Evolutionary conservation across 2,113 vertebrate species (phyloP).

Genomic region (Candoia aspera): DNA sequence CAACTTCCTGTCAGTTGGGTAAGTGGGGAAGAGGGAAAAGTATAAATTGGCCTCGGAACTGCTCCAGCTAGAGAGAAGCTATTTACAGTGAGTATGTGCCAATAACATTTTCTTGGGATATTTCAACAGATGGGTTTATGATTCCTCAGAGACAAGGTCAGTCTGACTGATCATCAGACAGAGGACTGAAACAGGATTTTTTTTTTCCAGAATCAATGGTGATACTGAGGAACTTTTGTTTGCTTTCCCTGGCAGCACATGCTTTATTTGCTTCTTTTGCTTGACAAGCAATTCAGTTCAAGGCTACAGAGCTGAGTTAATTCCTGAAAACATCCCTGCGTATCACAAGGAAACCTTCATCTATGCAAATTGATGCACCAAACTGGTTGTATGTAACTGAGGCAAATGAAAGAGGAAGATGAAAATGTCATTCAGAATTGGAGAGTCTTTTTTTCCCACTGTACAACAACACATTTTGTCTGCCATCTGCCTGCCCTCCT

Average conservation of each 20-base stretch:
- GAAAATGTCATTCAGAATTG: slow-evolving; percentile 4
- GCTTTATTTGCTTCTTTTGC: neutral
- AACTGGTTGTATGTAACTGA: neutral
- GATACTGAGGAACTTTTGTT: neutral
- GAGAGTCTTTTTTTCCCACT: neutral
- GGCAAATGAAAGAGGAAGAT: neutral
- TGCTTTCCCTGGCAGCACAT: neutral
- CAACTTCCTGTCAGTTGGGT: neutral
- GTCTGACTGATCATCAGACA: neutral
- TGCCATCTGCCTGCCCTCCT: slow-evolving; percentile 51
- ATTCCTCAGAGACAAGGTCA: neutral
- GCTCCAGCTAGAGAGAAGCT: neutral
- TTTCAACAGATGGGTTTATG: neutral
- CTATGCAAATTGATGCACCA: neutral
- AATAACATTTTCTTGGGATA: neutral
- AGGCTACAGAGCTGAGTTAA: neutral
- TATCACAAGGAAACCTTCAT: neutral
- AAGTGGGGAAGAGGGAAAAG: neutral
- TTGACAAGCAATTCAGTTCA: neutral
- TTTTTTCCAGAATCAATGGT: neutral
- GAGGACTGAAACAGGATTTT: neutral
- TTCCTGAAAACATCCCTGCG: neutral
- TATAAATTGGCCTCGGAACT: neutral
- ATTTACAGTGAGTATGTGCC: neutral
- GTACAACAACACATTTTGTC: slow-evolving; percentile 45